Percentiles rank a stretch among this genome's conserved stretches.
These are phyloP conservation scores for Mythimna albipuncta DNA, from an alignment of 2,888 invertebrate species.

Conservation along the genomic window DNA sequence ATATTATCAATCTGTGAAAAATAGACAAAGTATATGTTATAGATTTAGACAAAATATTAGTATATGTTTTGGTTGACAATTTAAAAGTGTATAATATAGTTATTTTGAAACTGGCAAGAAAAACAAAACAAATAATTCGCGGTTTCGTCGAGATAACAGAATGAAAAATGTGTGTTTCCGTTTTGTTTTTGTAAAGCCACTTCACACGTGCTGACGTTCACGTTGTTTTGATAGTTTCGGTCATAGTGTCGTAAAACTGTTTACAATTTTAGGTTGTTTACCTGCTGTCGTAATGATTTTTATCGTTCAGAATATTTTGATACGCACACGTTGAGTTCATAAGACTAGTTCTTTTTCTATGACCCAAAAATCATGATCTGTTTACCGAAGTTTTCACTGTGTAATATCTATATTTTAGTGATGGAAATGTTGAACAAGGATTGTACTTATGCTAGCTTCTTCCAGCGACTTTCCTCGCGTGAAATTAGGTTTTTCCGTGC, in stretches of 20 bases:
- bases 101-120: slow-evolving; percentile 33
- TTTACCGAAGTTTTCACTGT: too few relatives aligned
- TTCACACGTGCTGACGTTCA: slow-evolving; percentile 24
- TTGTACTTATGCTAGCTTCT: too few relatives aligned
- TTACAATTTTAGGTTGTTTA: slow-evolving; percentile 1
- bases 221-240: slow-evolving; percentile 15
- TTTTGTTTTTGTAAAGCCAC: slow-evolving; percentile 17
- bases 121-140: slow-evolving; percentile 31
- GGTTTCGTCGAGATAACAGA: neutral
- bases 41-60: too few relatives aligned
- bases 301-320: slow-evolving; percentile 3
- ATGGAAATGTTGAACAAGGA: too few relatives aligned
- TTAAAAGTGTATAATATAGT: neutral
- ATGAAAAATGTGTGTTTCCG: neutral
- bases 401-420: too few relatives aligned
- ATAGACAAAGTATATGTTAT: too few relatives aligned
- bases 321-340: neutral
- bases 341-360: neutral
- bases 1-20: too few relatives aligned
- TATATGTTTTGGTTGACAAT: neutral
- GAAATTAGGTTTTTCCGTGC: too few relatives aligned
- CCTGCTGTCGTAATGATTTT: neutral
- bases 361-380: neutral
- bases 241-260: slow-evolving; percentile 25
- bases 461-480: too few relatives aligned